A percentile compares a stretch with the other conserved stretches of the same genome.
Conservation (phyloP, 2,888 invertebrate species). For the Seira musarum region DNA sequence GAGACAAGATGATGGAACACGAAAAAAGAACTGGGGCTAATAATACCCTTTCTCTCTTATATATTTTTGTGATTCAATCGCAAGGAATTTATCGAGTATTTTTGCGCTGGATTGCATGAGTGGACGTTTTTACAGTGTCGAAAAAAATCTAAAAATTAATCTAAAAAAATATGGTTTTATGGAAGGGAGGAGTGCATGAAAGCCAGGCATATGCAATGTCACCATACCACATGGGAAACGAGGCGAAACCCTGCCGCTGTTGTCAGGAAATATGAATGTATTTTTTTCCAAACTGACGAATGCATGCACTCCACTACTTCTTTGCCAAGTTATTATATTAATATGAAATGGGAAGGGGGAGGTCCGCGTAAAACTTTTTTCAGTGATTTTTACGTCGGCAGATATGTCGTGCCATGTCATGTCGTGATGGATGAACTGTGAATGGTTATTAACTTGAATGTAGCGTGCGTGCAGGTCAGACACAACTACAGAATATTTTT, state of each 20-base stretch:
- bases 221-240: neutral
- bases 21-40: neutral
- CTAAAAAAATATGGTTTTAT: too few species aligned
- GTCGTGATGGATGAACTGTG: slow-evolving; percentile 61
- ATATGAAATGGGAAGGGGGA: slow-evolving; percentile 23
- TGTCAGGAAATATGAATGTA: neutral
- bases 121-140: too few species aligned
- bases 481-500: too few species aligned
- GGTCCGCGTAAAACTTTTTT: slow-evolving; percentile 34
- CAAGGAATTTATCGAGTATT: neutral
- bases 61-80: neutral
- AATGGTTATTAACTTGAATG: slow-evolving; percentile 57
- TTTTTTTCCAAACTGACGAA: neutral
- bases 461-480: slow-evolving; percentile 36
- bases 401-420: slow-evolving; percentile 51
- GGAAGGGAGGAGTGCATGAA: too few species aligned
- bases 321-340: neutral
- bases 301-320: neutral
- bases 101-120: neutral
- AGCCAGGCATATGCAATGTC: neutral
- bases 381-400: neutral
- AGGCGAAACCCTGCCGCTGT: neutral
- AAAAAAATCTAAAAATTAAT: too few species aligned
- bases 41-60: neutral
- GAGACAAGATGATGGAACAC: slow-evolving; percentile 8